Evolutionary conservation across 2,113 vertebrate genomes (phyloP).

Genomic region (Chlorocebus sabaeus): DNA sequence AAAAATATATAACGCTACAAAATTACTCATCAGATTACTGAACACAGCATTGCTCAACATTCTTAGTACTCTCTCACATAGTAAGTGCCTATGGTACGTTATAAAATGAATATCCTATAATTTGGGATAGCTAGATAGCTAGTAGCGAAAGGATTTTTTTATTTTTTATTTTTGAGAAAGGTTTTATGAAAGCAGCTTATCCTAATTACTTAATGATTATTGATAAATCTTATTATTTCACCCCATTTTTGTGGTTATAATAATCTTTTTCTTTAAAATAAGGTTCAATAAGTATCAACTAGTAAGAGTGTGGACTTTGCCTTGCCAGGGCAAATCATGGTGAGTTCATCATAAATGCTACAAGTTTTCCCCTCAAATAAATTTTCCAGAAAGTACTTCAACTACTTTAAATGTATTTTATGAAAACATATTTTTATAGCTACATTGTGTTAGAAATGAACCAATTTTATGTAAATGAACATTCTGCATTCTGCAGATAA

Average conservation of each 20-base stretch:
- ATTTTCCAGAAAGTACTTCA: conserved; percentile 72
- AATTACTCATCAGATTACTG: conserved; percentile 35
- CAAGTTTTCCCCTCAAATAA: conserved; percentile 65
- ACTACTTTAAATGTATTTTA: conserved; percentile 76
- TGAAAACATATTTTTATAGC: conserved; percentile 77
- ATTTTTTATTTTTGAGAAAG: too few relatives aligned
- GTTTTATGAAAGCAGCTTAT: neutral
- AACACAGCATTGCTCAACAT: conserved; percentile 22
- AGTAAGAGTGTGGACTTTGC: neutral
- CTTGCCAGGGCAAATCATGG: conserved; percentile 42
- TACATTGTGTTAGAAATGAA: conserved; percentile 77
- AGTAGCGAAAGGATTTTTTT: neutral
- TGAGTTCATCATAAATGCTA: conserved; percentile 59
- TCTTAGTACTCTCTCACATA: neutral
- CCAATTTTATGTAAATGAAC: conserved; percentile 84
- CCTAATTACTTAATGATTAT: conserved; percentile 11
- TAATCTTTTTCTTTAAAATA: conserved; percentile 43
- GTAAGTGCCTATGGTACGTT: neutral
- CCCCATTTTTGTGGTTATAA: neutral
- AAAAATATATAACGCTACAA: neutral
- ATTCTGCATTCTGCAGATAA: conserved; percentile 83
- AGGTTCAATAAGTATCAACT: neutral
- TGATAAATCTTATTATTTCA: neutral
- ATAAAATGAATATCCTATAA: neutral
- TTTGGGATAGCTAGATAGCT: neutral